A percentile compares a stretch with the other conserved stretches of the same genome.
phyloP scores from a whole-genome alignment of 2,888 invertebrate species.

The Drosophila mulleri region DNA sequence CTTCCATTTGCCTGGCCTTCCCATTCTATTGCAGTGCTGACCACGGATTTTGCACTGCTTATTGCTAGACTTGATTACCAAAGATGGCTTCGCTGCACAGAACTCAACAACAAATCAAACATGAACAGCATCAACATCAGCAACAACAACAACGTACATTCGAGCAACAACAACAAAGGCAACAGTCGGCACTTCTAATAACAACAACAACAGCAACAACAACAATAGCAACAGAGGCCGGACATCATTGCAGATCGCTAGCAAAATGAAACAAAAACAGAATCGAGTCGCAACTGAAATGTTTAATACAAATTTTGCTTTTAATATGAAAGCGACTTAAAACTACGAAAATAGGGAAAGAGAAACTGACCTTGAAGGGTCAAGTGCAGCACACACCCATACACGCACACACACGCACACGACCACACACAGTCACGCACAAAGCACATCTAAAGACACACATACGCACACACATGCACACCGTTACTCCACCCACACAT shows the following conservation, averaged over 20 bases:
- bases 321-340: constrained; percentile 50
- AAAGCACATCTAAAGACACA: constrained; percentile 17
- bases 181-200: constrained; percentile 14
- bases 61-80: constrained; percentile 14
- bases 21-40: constrained; percentile 45
- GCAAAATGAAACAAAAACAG: constrained; percentile 64
- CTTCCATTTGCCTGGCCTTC: background rate
- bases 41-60: constrained; percentile 25
- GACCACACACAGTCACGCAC: background rate
- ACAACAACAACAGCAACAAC: constrained; percentile 18
- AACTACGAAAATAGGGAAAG: constrained; percentile 8
- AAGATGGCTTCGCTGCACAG: constrained; percentile 61
- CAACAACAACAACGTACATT: no score
- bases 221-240: constrained; percentile 27
- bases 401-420: constrained; percentile 19
- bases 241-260: constrained; percentile 52
- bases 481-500: constrained; percentile 9
- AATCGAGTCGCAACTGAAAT: constrained; percentile 44
- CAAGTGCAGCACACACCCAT: constrained; percentile 44
- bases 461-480: constrained; percentile 15
- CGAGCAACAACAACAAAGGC: constrained; percentile 25
- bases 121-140: constrained; percentile 37
- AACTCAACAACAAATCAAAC: constrained; percentile 21
- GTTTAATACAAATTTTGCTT: constrained; percentile 28
- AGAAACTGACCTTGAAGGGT: constrained; percentile 40